Conservation (phyloP, 30 jellyfish, hydroid and myxozoan species). For the Clytia hemisphaerica region DNA sequence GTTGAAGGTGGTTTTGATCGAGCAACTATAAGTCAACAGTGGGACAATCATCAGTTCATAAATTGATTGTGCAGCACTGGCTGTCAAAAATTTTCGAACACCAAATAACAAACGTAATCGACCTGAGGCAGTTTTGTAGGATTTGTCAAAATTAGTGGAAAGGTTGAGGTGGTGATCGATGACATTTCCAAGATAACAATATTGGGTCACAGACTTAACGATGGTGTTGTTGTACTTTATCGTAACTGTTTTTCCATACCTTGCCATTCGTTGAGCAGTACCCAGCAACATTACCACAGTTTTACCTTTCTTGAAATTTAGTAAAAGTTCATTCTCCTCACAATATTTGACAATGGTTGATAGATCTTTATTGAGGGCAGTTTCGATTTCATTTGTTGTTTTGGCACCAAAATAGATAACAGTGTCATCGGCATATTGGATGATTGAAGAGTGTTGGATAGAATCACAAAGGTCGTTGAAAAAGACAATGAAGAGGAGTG, state of each 20-base stretch:
- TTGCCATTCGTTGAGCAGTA: constrained; percentile 40
- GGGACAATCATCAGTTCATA: constrained; percentile 58
- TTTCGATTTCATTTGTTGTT: not conserved
- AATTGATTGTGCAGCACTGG: too few species aligned
- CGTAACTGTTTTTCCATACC: constrained; percentile 38
- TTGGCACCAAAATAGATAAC: not conserved
- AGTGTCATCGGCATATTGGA: constrained; percentile 9
- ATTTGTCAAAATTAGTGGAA: constrained; percentile 20
- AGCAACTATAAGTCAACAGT: constrained; percentile 23
- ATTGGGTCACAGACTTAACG: too few species aligned
- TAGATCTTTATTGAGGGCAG: not conserved
- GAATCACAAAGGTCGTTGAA: not conserved
- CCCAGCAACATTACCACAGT: constrained; percentile 43
- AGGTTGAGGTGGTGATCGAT: constrained; percentile 26
- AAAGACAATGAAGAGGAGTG: not conserved
- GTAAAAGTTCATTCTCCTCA: constrained; percentile 34
- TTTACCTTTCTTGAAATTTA: constrained; percentile 40
- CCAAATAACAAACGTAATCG: constrained; percentile 45
- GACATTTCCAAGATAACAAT: constrained; percentile 43
- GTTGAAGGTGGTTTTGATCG: constrained; percentile 13
- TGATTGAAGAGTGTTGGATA: not conserved
- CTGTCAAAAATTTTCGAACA: constrained; percentile 36
- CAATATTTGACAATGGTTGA: constrained; percentile 4
- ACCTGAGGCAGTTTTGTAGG: constrained; percentile 47
- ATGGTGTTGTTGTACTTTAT: constrained; percentile 2